A percentile compares a stretch with the other conserved stretches of the same genome.
These are phyloP conservation scores for Amblyopsis rosae DNA, from an alignment of 2,113 vertebrate genomes.

Conservation along the genomic window DNA sequence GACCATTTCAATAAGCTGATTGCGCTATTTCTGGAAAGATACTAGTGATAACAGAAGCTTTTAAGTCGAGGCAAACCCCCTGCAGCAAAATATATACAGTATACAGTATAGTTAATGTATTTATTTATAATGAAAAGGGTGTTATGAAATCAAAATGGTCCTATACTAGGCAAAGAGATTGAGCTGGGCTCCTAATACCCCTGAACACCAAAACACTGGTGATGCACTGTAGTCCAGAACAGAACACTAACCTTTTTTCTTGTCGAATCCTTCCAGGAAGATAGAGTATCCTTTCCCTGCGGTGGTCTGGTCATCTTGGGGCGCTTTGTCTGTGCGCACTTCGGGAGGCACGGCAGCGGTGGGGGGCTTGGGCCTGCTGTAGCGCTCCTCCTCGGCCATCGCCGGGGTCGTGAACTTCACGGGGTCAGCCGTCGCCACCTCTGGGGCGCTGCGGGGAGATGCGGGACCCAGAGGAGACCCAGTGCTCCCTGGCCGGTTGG, in stretches of 20 bases:
- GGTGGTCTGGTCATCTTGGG: slow-evolving; percentile 62
- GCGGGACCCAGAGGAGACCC: slow-evolving; percentile 53
- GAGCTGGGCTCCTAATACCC: no score
- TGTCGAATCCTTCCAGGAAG: slow-evolving; percentile 61
- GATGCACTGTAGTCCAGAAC: background rate
- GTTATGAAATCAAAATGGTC: background rate
- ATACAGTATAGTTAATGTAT: no score
- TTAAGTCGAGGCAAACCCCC: slow-evolving; percentile 15
- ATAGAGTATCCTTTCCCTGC: slow-evolving; percentile 58
- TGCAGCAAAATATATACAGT: slow-evolving; percentile 18
- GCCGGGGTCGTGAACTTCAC: slow-evolving; percentile 71
- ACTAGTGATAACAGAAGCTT: slow-evolving; percentile 13
- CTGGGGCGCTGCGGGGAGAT: slow-evolving; percentile 35
- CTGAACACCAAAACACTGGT: no score
- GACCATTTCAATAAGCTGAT: slow-evolving; percentile 33
- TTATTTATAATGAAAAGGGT: background rate
- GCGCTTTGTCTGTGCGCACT: slow-evolving; percentile 63
- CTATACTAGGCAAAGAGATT: no score
- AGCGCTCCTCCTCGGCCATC: slow-evolving; percentile 78
- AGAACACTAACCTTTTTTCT: slow-evolving; percentile 84
- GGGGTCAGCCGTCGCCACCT: slow-evolving; percentile 50
- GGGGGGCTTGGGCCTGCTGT: slow-evolving; percentile 74
- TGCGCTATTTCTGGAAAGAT: slow-evolving; percentile 23
- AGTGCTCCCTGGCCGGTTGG: slow-evolving; percentile 68
- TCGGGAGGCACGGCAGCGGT: slow-evolving; percentile 71